Percentiles rank a stretch among this genome's conserved stretches.
These are phyloP conservation scores for Pristionchus pacificus DNA, from an alignment of 1,140 invertebrate species.

Conservation along the genomic window DNA sequence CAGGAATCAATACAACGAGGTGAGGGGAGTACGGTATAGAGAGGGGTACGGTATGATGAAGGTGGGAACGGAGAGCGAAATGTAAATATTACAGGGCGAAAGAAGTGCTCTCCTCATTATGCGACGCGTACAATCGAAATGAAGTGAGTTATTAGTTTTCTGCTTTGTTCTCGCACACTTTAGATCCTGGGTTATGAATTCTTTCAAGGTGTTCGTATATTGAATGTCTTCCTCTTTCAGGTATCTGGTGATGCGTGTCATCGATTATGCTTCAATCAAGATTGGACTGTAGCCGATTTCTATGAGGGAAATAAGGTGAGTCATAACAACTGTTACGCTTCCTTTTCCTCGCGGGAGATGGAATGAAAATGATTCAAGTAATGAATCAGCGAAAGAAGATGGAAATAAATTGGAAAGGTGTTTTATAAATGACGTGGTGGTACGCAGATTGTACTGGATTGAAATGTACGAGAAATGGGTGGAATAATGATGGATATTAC, in stretches of 20 bases:
- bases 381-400: too few relatives aligned
- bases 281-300: conserved; percentile 49
- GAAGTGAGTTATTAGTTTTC: conserved; percentile 5
- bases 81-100: conserved; percentile 42
- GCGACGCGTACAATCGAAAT: conserved; percentile 37
- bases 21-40: background rate
- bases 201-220: too few relatives aligned
- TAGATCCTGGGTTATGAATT: too few relatives aligned
- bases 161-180: too few relatives aligned
- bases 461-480: background rate
- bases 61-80: background rate
- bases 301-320: conserved; percentile 44
- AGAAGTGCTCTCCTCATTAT: conserved; percentile 38
- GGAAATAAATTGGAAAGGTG: conserved; percentile 20
- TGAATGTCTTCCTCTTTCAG: background rate
- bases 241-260: conserved; percentile 45
- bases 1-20: conserved; percentile 2
- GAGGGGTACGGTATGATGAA: background rate
- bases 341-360: too few relatives aligned
- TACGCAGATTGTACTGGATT: background rate
- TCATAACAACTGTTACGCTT: conserved; percentile 38
- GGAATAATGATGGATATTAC: background rate
- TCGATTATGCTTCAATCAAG: conserved; percentile 39
- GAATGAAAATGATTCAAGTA: too few relatives aligned
- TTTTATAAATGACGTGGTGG: conserved; percentile 11